Evolutionary conservation across 2,113 vertebrate species (phyloP).

Genomic region (Pycnonotus jocosus): DNA sequence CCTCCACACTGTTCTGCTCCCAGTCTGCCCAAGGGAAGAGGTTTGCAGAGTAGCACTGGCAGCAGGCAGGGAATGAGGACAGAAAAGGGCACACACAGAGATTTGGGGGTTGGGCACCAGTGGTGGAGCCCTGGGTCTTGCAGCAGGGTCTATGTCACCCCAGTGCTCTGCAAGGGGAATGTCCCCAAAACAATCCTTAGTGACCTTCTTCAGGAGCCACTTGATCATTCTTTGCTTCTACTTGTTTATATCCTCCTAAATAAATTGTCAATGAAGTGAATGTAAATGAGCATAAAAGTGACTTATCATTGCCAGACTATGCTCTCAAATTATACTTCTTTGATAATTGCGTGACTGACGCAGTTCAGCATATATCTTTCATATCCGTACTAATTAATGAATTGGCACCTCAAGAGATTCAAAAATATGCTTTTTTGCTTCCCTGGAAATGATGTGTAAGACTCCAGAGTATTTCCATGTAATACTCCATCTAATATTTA

Average conservation of each 20-base stretch:
- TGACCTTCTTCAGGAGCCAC: background rate
- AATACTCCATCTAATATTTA: slow-evolving; percentile 29
- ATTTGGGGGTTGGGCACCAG: background rate
- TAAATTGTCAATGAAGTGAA: slow-evolving; percentile 7
- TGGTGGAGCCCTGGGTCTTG: background rate
- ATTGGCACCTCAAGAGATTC: slow-evolving; percentile 3
- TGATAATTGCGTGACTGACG: slow-evolving; percentile 3
- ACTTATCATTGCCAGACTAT: background rate
- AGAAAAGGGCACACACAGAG: background rate
- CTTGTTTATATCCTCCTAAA: background rate
- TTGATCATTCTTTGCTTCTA: background rate
- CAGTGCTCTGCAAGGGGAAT: background rate
- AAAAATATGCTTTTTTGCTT: background rate
- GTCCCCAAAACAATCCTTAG: background rate
- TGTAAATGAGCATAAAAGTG: slow-evolving; percentile 28
- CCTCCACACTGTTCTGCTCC: background rate
- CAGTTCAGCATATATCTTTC: background rate
- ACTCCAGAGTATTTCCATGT: slow-evolving; percentile 1
- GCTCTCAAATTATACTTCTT: slow-evolving; percentile 6
- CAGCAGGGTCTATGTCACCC: background rate
- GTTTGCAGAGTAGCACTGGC: background rate
- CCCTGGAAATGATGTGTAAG: slow-evolving; percentile 13
- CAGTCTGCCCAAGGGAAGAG: background rate
- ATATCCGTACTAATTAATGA: slow-evolving; percentile 41
- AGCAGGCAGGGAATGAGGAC: background rate